Base-by-base conservation (phyloP, 2,888 invertebrate genomes). In the Euclidia mi region DNA sequence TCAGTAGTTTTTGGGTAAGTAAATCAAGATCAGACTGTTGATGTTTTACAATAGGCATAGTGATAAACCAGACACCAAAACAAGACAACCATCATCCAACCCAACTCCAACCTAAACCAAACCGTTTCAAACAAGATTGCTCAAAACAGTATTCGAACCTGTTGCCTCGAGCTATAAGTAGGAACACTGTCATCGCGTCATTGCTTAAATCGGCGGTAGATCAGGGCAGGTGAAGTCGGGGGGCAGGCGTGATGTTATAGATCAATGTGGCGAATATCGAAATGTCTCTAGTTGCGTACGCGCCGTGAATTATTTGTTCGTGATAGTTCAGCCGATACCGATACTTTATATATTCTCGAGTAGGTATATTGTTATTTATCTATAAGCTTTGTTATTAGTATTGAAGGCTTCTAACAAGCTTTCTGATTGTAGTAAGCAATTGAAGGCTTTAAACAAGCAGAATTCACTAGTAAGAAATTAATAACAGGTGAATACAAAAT, bases 251-350 rank as follows among this genome's bases (percentile, higher is more conserved):
- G 51, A 28, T 43, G 64, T 65, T 72, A 65, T 69, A 69, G 73
- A 71, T 72, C 71, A 71, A 71, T 63, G 64, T 69, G 58, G 71
- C 70, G 64, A 66, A 69, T 73, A 73, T 75, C 75, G 65, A 76
- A 81, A 81, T 79, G 79, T 75, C 81, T 67, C 75, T 78, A 75
- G 74, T 75, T 76, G 81, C 81, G 79, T 71, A 57, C 64, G 52
- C 47, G 52, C 49, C 32, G 44, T 74, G 72, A 79, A 65, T 77
- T 77, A 78, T 77, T 57, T 58, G 70, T 59, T 79, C 78, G 78
- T 79, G 78, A 79, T 79, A 79, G 79, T 78, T 77, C 78, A 78
- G 55, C 62, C 73, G 75, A 75, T 68, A 63, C 55, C 69, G 58
- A 72, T 70, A 62, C 66, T 62, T 65, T 70, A 65, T 71, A 59